phyloP scores from a whole-genome alignment of 2,113 vertebrate genomes.

The Oriolus oriolus region DNA sequence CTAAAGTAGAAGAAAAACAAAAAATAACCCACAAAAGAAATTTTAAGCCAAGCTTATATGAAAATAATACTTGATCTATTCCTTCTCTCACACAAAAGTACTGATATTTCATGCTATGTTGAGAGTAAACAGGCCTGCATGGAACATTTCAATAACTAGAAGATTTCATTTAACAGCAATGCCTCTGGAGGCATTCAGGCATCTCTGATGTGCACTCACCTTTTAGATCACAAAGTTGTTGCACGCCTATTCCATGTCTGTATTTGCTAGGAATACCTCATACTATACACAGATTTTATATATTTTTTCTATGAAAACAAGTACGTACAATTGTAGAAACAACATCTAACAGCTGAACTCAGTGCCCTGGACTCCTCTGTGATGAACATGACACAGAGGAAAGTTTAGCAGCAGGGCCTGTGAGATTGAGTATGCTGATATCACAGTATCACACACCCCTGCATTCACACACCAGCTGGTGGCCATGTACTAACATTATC shows the following conservation, averaged over 20 bases:
- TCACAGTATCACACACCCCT: not conserved
- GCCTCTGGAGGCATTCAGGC: not conserved
- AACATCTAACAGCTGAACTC: not conserved
- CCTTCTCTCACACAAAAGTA: not conserved
- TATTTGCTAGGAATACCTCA: not conserved
- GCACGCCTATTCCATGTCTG: accelerated
- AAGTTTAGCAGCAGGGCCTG: not conserved
- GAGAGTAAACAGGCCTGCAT: not conserved
- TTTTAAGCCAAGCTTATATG: not conserved
- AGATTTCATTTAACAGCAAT: not conserved
- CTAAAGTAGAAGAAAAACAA: not conserved
- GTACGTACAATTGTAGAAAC: not conserved
- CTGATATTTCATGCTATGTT: not conserved
- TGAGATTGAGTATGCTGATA: not conserved
- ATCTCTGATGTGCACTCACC: not conserved
- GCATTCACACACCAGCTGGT: not conserved
- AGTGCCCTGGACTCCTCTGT: not conserved
- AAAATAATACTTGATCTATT: not conserved
- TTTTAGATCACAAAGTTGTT: not conserved
- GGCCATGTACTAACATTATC: not conserved
- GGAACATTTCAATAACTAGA: not conserved
- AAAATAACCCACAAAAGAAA: not conserved
- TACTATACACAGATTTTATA: not conserved
- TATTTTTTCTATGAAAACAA: not conserved
- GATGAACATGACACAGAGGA: not conserved